phyloP scores from a whole-genome alignment of 1,140 invertebrate species.

The Cotesia vestalis region DNA sequence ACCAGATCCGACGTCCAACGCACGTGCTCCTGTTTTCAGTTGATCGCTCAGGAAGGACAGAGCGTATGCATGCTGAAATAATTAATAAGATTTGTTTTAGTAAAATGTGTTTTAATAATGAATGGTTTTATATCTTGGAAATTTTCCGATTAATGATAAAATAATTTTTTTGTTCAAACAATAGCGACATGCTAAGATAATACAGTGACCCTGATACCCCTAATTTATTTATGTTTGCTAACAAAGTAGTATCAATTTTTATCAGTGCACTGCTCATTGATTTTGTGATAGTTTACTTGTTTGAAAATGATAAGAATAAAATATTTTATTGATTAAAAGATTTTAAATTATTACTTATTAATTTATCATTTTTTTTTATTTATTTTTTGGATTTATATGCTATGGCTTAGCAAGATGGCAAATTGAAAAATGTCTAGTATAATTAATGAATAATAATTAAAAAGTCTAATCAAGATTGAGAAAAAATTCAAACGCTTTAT shows the following conservation, averaged over 20 bases:
- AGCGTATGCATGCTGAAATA: constrained; percentile 63
- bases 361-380: too few relatives aligned
- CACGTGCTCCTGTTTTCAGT: constrained; percentile 59
- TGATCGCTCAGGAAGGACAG: constrained; percentile 59
- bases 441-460: too few relatives aligned
- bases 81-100: not conserved
- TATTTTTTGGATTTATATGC: too few relatives aligned
- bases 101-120: not conserved
- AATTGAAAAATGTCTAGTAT: too few relatives aligned
- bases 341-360: not conserved
- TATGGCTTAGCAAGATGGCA: too few relatives aligned
- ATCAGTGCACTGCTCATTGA: not conserved
- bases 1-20: constrained; percentile 78
- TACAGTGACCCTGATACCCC: constrained; percentile 44
- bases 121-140: constrained; percentile 30
- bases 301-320: not conserved
- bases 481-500: too few relatives aligned
- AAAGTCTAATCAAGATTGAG: too few relatives aligned
- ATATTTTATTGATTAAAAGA: not conserved
- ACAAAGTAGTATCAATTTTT: constrained; percentile 22
- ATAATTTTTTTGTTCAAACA: constrained; percentile 40
- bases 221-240: constrained; percentile 40
- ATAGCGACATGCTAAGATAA: constrained; percentile 40
- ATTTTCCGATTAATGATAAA: constrained; percentile 39
- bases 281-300: not conserved